Evolutionary conservation across 2,113 vertebrate genomes (phyloP).

Genomic region (Lophura nycthemera): DNA sequence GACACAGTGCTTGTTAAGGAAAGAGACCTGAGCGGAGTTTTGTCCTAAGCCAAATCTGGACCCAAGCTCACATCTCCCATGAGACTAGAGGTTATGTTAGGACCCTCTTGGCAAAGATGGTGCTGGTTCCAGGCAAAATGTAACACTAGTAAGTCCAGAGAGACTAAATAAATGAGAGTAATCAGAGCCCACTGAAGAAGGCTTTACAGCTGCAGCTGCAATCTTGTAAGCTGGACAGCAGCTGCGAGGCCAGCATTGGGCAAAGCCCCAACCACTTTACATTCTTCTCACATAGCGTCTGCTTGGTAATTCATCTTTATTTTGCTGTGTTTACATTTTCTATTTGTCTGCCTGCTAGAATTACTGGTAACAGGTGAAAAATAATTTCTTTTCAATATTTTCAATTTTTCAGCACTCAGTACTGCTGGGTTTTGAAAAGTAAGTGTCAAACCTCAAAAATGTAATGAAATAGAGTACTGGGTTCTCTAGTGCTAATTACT

Average conservation of each 20-base stretch:
- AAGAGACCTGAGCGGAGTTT: not conserved
- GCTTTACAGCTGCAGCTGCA: not conserved
- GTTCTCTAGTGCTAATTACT: not conserved
- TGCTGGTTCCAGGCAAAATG: not conserved
- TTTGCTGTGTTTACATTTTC: not conserved
- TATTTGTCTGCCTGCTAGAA: not conserved
- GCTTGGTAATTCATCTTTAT: not conserved
- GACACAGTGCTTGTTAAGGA: not conserved
- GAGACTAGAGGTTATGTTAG: not conserved
- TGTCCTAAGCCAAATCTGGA: not conserved
- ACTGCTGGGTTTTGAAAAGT: not conserved
- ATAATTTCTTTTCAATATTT: fast-evolving
- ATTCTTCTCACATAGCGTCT: not conserved
- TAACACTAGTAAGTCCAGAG: not conserved
- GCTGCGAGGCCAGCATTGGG: not conserved
- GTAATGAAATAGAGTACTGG: not conserved
- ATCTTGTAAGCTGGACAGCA: not conserved
- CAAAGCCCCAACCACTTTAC: not conserved
- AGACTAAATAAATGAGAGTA: not conserved
- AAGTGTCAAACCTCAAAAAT: not conserved
- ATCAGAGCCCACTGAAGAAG: not conserved
- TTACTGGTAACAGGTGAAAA: not conserved
- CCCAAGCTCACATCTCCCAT: not conserved
- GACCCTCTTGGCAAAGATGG: not conserved
- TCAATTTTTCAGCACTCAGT: not conserved